Percentiles rank a stretch among this genome's conserved stretches.
These are phyloP conservation scores for Cnemophilus loriae DNA, from an alignment of 2,113 vertebrate genomes.

Conservation along the genomic window DNA sequence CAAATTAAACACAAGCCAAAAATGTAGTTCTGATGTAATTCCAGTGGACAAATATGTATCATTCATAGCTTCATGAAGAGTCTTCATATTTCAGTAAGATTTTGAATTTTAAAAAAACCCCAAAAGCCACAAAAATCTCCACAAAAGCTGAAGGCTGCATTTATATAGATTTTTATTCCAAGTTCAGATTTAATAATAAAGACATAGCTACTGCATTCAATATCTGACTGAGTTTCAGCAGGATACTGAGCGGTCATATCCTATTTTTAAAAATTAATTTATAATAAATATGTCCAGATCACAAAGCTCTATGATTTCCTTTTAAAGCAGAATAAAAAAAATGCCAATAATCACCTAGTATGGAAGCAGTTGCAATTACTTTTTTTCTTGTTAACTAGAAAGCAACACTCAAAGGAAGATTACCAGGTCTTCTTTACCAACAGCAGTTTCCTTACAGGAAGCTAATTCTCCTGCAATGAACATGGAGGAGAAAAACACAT, in stretches of 20 bases:
- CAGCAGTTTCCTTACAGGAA: not conserved
- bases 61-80: not conserved
- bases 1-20: slow-evolving; percentile 49
- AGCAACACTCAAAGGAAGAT: not conserved
- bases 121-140: not conserved
- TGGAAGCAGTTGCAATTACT: not conserved
- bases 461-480: not conserved
- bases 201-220: not conserved
- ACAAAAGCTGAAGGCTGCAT: not conserved
- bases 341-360: not conserved
- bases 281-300: not conserved
- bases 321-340: not conserved
- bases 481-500: not conserved
- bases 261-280: not conserved
- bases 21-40: slow-evolving; percentile 47
- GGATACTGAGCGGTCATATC: not conserved
- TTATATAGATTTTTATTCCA: not conserved
- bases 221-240: not conserved
- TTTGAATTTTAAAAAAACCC: not conserved
- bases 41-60: slow-evolving; percentile 44
- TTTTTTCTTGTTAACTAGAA: not conserved
- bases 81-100: slow-evolving; percentile 6
- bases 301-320: not conserved
- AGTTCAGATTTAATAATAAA: not conserved
- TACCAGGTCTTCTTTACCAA: not conserved